Evolutionary conservation across 1,140 invertebrate genomes (phyloP).

Genomic region (Aradophagus sp.): DNA sequence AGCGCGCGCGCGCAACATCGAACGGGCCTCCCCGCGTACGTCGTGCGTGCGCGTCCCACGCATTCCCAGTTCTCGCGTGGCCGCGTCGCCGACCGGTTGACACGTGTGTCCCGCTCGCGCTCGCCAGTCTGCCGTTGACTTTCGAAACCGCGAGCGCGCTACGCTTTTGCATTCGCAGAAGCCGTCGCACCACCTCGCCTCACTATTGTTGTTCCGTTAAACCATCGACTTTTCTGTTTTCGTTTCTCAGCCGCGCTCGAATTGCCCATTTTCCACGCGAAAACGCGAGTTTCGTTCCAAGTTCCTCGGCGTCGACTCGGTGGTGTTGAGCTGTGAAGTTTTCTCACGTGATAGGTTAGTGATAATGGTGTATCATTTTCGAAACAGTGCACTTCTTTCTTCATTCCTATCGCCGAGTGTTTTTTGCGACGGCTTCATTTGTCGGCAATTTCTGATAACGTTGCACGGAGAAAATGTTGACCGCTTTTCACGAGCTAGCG

Average conservation of each 20-base stretch:
- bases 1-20: constrained; percentile 38
- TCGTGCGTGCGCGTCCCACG: constrained; percentile 42
- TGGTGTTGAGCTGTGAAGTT: constrained; percentile 30
- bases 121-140: constrained; percentile 32
- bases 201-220: neutral
- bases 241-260: neutral
- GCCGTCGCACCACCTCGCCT: constrained; percentile 2
- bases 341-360: constrained; percentile 23
- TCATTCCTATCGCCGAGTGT: neutral
- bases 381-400: constrained; percentile 3
- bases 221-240: neutral
- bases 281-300: constrained; percentile 12
- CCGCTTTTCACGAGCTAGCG: too few relatives aligned
- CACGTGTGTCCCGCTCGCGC: constrained; percentile 29
- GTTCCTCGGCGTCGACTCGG: neutral
- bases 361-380: constrained; percentile 16
- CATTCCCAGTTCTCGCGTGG: constrained; percentile 47
- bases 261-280: neutral
- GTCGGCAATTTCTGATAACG: too few relatives aligned
- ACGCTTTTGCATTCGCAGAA: constrained; percentile 43
- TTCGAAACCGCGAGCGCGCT: constrained; percentile 26
- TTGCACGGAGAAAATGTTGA: too few relatives aligned
- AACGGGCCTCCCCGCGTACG: constrained; percentile 30
- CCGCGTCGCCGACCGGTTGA: constrained; percentile 41
- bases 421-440: too few relatives aligned